These are phyloP conservation scores for Lichenostomus cassidix DNA, from an alignment of 2,113 vertebrate species.

Conservation along the genomic window DNA sequence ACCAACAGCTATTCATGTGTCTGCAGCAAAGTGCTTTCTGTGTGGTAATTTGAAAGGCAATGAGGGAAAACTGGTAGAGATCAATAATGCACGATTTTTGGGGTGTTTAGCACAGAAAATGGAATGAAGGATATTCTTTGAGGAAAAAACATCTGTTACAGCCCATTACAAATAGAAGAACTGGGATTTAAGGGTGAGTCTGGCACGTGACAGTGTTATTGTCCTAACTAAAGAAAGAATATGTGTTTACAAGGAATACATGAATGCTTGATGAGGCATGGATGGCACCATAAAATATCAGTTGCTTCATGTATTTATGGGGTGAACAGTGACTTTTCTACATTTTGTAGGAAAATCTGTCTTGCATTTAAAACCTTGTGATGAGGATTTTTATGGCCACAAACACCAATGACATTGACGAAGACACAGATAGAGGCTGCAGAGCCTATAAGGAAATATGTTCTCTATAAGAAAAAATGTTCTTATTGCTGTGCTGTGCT, in stretches of 20 bases:
- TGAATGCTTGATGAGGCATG: constrained; percentile 32
- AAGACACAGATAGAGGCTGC: neutral
- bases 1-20: neutral
- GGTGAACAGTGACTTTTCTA: constrained; percentile 3
- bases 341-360: constrained; percentile 3
- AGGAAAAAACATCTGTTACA: constrained; percentile 41
- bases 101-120: neutral
- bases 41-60: constrained; percentile 39
- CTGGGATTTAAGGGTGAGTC: constrained; percentile 8
- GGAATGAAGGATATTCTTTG: constrained; percentile 1
- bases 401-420: neutral
- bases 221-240: constrained; percentile 43
- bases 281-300: constrained; percentile 2
- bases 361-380: neutral
- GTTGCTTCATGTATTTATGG: constrained; percentile 20
- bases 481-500: neutral
- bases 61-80: constrained; percentile 28
- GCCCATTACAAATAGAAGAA: constrained; percentile 5
- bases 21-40: constrained; percentile 5
- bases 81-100: constrained; percentile 27
- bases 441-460: neutral
- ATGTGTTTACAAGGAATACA: constrained; percentile 51
- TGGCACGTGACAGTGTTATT: constrained; percentile 4
- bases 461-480: neutral
- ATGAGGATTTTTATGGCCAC: neutral